Base-by-base conservation (phyloP, 2,888 invertebrate species). In the Lasius platythorax region DNA sequence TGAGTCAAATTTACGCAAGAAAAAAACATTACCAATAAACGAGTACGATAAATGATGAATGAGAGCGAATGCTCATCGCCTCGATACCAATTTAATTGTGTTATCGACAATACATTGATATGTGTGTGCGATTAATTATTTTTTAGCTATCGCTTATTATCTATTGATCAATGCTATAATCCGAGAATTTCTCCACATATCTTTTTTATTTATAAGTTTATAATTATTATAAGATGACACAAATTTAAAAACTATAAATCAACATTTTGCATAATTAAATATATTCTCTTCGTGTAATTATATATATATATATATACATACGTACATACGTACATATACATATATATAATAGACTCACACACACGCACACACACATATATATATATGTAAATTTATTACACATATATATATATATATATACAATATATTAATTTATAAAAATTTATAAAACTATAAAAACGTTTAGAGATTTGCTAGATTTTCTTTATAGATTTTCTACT, bases 1-100 rank as follows among this genome's bases (percentile, higher is more conserved):
- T 92, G 92, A 92, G 93, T 93, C 94, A 93, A 95, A 95, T 94
- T 94, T 90, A 89, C 90, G 90, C 2, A n/a, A 53, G 88, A 91
- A 92, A 93, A 83, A 83, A 86, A 81, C 66, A 63, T 70, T 33
- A 61, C 56, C 63, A 40, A 56, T 70, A 33, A 72, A 75, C 63
- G 63, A 50, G 12, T 33, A 37, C 28, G 64, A 11, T 6, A 37
- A 53, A 82, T 66, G 64, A 75, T 63, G 64, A 89, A 90, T 91
- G 91, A 90, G 89, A 90, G 84, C 91, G 88, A 91, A 90, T 84
- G 78, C 90, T n/a, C 46, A 40, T 28, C 56, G 11, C 30, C 66
- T 73, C 43, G n/a, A 46, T 3, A 67, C 23, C 28, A 4, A 84
- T 83, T 88, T 61, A 33, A 33, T 46, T 30, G 18, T 53, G 1